phyloP scores from a whole-genome alignment of 2,113 vertebrate genomes.

The Cryptotis parvus region DNA sequence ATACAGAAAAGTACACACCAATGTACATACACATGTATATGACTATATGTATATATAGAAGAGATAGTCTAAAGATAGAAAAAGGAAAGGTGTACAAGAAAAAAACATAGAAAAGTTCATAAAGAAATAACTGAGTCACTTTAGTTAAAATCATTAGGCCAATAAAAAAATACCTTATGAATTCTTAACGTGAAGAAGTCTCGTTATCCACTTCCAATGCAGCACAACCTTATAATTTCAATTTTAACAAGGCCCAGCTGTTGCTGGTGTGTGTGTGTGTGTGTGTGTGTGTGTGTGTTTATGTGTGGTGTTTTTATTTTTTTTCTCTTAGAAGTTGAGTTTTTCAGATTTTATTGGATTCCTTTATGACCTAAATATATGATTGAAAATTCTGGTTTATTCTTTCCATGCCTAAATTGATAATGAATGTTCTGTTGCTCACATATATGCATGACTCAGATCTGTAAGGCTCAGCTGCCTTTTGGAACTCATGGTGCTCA shows the following conservation, averaged over 20 bases:
- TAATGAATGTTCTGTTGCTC: not conserved
- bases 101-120: not conserved
- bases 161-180: too few relatives aligned
- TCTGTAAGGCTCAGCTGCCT: not conserved
- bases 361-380: not conserved
- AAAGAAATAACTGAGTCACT: not conserved
- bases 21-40: not conserved
- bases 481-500: too few relatives aligned
- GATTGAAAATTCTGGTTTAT: not conserved
- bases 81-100: not conserved
- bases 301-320: not conserved
- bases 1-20: not conserved
- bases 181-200: not conserved
- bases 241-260: not conserved
- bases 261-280: not conserved
- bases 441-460: not conserved
- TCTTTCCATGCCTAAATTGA: not conserved
- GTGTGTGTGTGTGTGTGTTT: too few relatives aligned
- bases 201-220: not conserved
- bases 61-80: not conserved
- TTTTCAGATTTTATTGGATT: not conserved
- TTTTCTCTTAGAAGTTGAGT: not conserved
- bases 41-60: not conserved
- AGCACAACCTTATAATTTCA: not conserved
- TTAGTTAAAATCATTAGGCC: not conserved